Base-by-base conservation (phyloP, 2,888 invertebrate genomes). In the Acronicta aceris region DNA sequence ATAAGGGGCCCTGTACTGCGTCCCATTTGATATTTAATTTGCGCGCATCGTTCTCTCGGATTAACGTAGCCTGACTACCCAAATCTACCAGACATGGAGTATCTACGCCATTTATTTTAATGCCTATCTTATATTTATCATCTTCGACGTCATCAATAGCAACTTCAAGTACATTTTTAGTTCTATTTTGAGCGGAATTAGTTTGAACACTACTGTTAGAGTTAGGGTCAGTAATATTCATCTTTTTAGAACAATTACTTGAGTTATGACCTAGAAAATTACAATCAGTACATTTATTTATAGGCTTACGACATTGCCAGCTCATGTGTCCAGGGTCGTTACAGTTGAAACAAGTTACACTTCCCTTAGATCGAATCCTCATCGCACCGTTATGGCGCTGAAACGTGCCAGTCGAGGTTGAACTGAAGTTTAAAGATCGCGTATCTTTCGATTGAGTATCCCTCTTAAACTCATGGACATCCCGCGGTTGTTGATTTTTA, bases 261-360 rank as follows among this genome's bases (percentile, higher is more conserved):
- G 45, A 45, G n/a, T 45, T n/a, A n/a, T 45, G 27, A 27, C 45
- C 45, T 25, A 45, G n/a, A 10, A 41, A 50, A 17, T 50, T 50
- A 41, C 50, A 50, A 13, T 21, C 50, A 4, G 41, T 25, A 41
- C 50, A 50, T 50, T 50, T 50, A 15, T 50, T 50, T 41, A 50
- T 41, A 13, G 50, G 50, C 27, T 50, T 50, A 50, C 50, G 50
- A 38, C 50, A 50, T 15, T 50, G 50, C 15, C 41, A 50, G 15
- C 50, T 50, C 50, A 50, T 49, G 16, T 49, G 49, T 10, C 50
- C 41, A 41, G 41, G n/a, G 25, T 50, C 50, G 40, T 17, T 54
- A 21, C 42, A 42, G 17, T 42, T 42, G 16, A 42, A 42, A 42
- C 42, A 42, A 42, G 42, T 42, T 21, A 42, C 17, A 21, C 16